Evolutionary conservation across 2,797 vertebrate genomes (phyloP), one percentile per base, ranked within the genome.

Genomic region (Peromyscus eremicus): DNA sequence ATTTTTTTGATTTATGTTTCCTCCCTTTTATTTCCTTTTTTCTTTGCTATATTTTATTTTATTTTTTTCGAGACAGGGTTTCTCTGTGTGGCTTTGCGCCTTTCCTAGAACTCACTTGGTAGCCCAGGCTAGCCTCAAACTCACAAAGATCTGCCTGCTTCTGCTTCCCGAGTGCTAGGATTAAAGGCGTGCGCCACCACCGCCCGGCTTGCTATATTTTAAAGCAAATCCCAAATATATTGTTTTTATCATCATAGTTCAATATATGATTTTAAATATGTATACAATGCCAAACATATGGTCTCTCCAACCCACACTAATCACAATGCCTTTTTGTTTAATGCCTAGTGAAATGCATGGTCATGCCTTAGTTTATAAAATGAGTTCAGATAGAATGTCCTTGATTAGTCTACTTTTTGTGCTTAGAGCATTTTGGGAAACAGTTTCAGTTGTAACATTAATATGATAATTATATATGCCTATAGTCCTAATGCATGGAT

Each of bases 1-100:
- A 64, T 57, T 88, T 89, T 83, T 92, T 27, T 73, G n/a, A 37
- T 23, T 73, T 6, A 23, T 73, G 70, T 73, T 23, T 71, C n/a
- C 3, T 75, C n/a, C 70, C 32, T 13, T 43, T 84, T 21, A n/a
- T 49, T 52, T 11, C 5, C 5, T 32, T 85, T 94, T 95, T 88
- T 86, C 17, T 96, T 40, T 94, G 40, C 40, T 27, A 11, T 80
- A 60, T 88, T 93, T 91, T 76, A 80, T n/a, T n/a, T n/a, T n/a
- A n/a, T n/a, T n/a, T n/a, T n/a, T n/a, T n/a, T n/a, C n/a, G n/a
- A n/a, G n/a, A n/a, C n/a, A n/a, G n/a, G n/a, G n/a, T n/a, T n/a
- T n/a, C n/a, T n/a, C n/a, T n/a, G n/a, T n/a, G n/a, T n/a, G n/a
- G n/a, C n/a, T n/a, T n/a, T n/a, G n/a, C n/a, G n/a, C n/a, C n/a